phyloP scores from a whole-genome alignment of 1,140 invertebrate species.

The Chrysoperla carnea region DNA sequence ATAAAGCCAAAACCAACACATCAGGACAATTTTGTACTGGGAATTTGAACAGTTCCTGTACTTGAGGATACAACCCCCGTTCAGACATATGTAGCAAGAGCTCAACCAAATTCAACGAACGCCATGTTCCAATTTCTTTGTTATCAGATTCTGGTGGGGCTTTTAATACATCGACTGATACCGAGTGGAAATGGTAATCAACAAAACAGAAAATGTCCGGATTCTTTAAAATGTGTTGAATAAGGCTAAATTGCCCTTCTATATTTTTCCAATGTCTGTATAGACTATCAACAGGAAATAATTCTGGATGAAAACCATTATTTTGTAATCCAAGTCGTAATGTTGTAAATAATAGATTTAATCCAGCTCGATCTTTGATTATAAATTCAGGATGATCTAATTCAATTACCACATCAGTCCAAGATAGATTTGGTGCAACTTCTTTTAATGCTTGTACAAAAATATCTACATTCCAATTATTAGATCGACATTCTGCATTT shows the following conservation, averaged over 20 bases:
- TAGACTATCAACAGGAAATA: constrained; percentile 77
- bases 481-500: constrained; percentile 23
- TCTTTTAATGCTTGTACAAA: constrained; percentile 85
- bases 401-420: constrained; percentile 83
- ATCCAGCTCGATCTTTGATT: constrained; percentile 67
- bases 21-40: constrained; percentile 88
- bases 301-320: constrained; percentile 47
- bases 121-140: constrained; percentile 82
- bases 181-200: constrained; percentile 73
- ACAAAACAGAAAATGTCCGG: constrained; percentile 89
- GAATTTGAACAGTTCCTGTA: constrained; percentile 83
- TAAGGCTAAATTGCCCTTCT: constrained; percentile 80
- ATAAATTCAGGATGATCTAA: constrained; percentile 82
- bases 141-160: constrained; percentile 82
- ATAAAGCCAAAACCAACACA: constrained; percentile 67
- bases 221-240: constrained; percentile 73
- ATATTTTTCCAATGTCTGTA: constrained; percentile 80
- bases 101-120: constrained; percentile 81
- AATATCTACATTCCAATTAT: constrained; percentile 84
- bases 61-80: constrained; percentile 57
- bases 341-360: constrained; percentile 64
- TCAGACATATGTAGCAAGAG: constrained; percentile 73
- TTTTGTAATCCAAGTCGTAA: constrained; percentile 60
- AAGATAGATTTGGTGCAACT: constrained; percentile 66
- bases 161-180: constrained; percentile 78